A percentile compares a stretch with the other conserved stretches of the same genome.
These are phyloP conservation scores for Drosophila tripunctata DNA, from an alignment of 2,888 invertebrate genomes.

Conservation along the genomic window DNA sequence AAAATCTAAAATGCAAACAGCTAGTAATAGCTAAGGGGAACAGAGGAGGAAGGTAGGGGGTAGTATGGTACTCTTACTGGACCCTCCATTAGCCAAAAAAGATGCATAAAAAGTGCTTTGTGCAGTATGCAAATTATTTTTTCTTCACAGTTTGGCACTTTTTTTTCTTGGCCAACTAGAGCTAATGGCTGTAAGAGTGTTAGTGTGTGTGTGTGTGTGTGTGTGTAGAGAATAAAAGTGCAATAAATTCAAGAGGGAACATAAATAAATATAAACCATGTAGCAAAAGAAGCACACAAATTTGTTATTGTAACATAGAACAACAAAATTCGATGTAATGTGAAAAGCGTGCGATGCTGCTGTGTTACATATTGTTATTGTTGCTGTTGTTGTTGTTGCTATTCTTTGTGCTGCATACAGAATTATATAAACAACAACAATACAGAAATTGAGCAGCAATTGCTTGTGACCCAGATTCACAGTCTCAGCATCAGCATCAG, in stretches of 20 bases:
- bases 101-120: constrained; percentile 51
- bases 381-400: constrained; percentile 22
- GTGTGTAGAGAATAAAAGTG: constrained; percentile 64
- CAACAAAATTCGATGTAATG: constrained; percentile 44
- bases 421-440: constrained; percentile 60
- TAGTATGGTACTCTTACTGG: constrained; percentile 21
- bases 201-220: constrained; percentile 15
- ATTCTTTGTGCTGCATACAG: constrained; percentile 35
- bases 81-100: constrained; percentile 53
- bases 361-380: constrained; percentile 14
- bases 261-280: constrained; percentile 52
- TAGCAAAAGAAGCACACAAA: constrained; percentile 29
- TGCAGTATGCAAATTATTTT: constrained; percentile 70
- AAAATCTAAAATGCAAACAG: constrained; percentile 13
- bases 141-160: constrained; percentile 39
- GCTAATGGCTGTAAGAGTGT: constrained; percentile 42
- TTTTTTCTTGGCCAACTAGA: constrained; percentile 30
- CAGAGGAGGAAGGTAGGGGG: neutral
- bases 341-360: constrained; percentile 30
- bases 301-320: constrained; percentile 48
- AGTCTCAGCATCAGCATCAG: constrained; percentile 15
- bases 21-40: neutral
- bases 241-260: constrained; percentile 72
- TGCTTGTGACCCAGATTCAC: constrained; percentile 67
- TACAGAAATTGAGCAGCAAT: constrained; percentile 59